These are phyloP conservation scores for Acanthurus tractus DNA, from an alignment of 2,797 vertebrate species.

Conservation along the genomic window DNA sequence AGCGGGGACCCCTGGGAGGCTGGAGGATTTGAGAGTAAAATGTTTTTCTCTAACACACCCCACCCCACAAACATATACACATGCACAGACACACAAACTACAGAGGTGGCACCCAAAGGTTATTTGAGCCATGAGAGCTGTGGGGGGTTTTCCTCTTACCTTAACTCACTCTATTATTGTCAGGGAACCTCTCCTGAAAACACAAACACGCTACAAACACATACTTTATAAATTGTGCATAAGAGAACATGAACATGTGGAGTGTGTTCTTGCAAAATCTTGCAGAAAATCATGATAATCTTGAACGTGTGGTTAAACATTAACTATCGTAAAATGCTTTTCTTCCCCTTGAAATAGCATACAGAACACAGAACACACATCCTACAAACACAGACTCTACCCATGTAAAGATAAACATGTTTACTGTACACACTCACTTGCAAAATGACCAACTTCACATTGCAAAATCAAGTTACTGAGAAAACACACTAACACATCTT, in stretches of 20 bases:
- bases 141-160: constrained; percentile 24
- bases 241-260: neutral
- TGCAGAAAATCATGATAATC: neutral
- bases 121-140: constrained; percentile 11
- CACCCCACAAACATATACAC: neutral
- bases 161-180: constrained; percentile 33
- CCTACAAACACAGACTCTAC: neutral
- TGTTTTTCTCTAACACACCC: neutral
- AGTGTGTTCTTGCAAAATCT: neutral
- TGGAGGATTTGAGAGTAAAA: constrained; percentile 27
- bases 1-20: neutral
- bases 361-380: neutral
- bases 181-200: constrained; percentile 29
- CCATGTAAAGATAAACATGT: neutral
- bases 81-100: neutral
- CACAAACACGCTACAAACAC: constrained; percentile 22
- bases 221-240: neutral
- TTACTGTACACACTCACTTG: neutral
- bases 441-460: constrained; percentile 10
- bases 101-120: constrained; percentile 18
- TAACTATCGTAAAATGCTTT: neutral
- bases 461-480: constrained; percentile 25
- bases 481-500: constrained; percentile 40
- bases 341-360: neutral
- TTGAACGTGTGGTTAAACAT: neutral